Conservation (phyloP, 2,797 vertebrate species). For the Parauchenoglanis punctatus region DNA sequence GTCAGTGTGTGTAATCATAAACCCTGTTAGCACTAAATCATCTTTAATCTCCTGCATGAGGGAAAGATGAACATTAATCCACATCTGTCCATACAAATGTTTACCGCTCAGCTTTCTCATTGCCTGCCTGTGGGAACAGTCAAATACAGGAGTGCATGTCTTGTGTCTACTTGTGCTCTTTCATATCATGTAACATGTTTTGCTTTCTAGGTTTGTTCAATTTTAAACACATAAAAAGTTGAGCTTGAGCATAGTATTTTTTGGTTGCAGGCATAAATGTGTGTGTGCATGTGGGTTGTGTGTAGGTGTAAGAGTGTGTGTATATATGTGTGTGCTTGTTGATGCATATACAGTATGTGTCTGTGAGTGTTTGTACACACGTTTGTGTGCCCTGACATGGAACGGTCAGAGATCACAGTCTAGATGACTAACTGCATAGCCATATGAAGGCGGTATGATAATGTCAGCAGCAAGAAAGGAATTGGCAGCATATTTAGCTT, state of each 20-base stretch:
- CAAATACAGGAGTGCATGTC: neutral
- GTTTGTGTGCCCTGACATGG: slow-evolving; percentile 18
- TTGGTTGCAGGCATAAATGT: slow-evolving; percentile 9
- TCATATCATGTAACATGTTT: slow-evolving; percentile 52
- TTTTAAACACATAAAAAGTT: slow-evolving; percentile 3
- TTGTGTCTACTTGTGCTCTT: slow-evolving; percentile 29
- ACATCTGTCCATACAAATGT: slow-evolving; percentile 82
- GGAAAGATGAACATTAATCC: slow-evolving; percentile 83
- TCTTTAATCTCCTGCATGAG: slow-evolving; percentile 78
- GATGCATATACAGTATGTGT: neutral
- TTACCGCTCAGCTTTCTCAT: slow-evolving; percentile 75
- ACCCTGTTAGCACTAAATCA: slow-evolving; percentile 78
- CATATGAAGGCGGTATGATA: slow-evolving; percentile 34
- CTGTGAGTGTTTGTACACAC: neutral
- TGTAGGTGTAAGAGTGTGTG: neutral
- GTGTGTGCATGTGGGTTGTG: neutral
- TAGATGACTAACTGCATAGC: slow-evolving; percentile 25
- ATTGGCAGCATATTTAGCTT: neutral
- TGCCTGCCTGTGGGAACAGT: slow-evolving; percentile 33
- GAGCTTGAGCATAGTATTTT: slow-evolving; percentile 4
- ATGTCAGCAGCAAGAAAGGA: neutral
- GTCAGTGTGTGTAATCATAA: slow-evolving; percentile 65
- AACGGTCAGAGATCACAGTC: slow-evolving; percentile 29
- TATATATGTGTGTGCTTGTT: neutral
- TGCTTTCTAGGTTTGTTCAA: neutral